Evolutionary conservation across 2,797 vertebrate genomes (phyloP).

Genomic region (Urocyon cinereoargenteus): DNA sequence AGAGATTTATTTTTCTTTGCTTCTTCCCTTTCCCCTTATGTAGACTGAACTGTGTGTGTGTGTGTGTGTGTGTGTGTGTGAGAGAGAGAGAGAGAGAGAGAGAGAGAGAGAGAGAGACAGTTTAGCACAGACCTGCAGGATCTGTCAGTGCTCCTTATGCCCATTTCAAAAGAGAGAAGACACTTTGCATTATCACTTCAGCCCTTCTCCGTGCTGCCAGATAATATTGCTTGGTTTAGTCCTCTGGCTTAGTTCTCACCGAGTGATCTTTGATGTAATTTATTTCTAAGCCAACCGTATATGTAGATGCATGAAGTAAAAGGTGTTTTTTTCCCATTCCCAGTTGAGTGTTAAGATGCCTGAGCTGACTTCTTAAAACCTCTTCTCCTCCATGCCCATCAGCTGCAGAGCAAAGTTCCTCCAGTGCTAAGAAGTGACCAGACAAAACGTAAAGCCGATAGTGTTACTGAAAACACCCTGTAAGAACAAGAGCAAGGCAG

Average conservation of each 20-base stretch:
- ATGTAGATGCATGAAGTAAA: slow-evolving; percentile 72
- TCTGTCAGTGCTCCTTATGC: neutral
- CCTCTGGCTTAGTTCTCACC: slow-evolving; percentile 74
- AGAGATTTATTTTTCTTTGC: neutral
- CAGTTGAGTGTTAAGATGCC: slow-evolving; percentile 41
- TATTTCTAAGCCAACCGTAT: slow-evolving; percentile 79
- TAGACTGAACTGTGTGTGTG: neutral
- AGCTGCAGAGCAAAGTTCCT: slow-evolving; percentile 44
- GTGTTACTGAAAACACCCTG: slow-evolving; percentile 19
- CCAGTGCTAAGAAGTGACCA: neutral
- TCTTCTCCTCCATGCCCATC: slow-evolving; percentile 40
- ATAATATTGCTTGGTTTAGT: slow-evolving; percentile 60
- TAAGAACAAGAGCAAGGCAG: too few species aligned
- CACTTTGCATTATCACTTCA: neutral
- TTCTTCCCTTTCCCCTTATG: neutral
- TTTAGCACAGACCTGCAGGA: neutral
- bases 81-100: too few species aligned
- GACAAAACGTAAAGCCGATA: neutral
- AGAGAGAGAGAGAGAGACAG: too few species aligned
- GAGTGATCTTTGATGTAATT: slow-evolving; percentile 78
- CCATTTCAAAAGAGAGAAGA: slow-evolving; percentile 51
- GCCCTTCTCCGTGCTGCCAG: slow-evolving; percentile 67
- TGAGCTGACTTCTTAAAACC: slow-evolving; percentile 74
- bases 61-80: neutral
- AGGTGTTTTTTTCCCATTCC: slow-evolving; percentile 68